Evolutionary conservation across 1,140 invertebrate genomes (phyloP), one percentile per base, ranked within the genome.

Genomic region (Lepidotrigona ventralis): DNA sequence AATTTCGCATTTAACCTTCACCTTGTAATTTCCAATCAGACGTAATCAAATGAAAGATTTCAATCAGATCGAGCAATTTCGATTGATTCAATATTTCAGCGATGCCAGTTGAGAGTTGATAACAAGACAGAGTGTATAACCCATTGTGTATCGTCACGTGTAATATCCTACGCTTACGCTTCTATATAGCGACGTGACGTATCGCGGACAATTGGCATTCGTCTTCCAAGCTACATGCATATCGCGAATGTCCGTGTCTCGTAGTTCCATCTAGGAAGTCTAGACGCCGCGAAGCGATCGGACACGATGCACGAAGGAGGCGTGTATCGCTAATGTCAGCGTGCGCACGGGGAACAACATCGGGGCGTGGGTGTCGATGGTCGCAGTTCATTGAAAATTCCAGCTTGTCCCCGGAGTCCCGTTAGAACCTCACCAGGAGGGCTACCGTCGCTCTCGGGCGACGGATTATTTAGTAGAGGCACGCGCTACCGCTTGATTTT

Each of bases 401-500:
- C 85, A 84, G 60, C 60, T 75, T 88, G 88, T 89, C 81, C 76
- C 63, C 70, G 26, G 75, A 15, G 39, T 88, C 64, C 88, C 88
- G 88, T 89, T 89, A 89, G 78, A 89, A 76, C 63, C 87, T 46
- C 89, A 69, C 85, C 83, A 86, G 87, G 88, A 86, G 89, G 89
- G 88, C 90, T 89, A 86, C 86, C 74, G 77, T 78, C 72, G 81
- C 58, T 79, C 80, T 83, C 66, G 70, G 64, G 29, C 81, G 72
- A 76, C 81, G 76, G 83, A 89, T 91, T 90, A 90, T 84, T 89
- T 87, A 91, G 71, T 79, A 83, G 58, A 83, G 86, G 86, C 90
- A 89, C 90, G 89, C 88, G 90, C 88, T 89, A 85, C 87, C 84
- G 85, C 89, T 90, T 90, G 86, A 91, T 91, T 91, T 88, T 90